Base-by-base conservation (phyloP, 2,888 invertebrate genomes). In the Cantharis rufa region DNA sequence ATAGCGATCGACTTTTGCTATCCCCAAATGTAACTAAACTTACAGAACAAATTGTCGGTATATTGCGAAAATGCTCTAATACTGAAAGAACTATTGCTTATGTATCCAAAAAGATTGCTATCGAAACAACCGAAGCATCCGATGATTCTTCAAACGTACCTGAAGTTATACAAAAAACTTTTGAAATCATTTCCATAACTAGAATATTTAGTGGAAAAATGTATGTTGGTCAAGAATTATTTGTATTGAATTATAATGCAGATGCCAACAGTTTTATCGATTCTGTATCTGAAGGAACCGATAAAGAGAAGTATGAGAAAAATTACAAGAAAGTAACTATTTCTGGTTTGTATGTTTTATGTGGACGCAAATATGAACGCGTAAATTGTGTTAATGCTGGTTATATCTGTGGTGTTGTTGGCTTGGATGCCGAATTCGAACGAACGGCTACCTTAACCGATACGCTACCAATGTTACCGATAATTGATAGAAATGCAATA, bases 381-480 rank as follows among this genome's bases (percentile, higher is more conserved):
- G 90, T 98, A 61, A 92, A 94, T 27, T 91, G 93, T 85, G 94
- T 96, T 1, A 92, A 95, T 2, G 96, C 97, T 64, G 99, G 99
- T 7, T 98, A 97, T 88, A 94, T 99, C 78, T 91, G 98, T 78
- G 95, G 95, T 71, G 96, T 98, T 73, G 96, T 96, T 13, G 95
- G 96, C 0, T 85, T 98, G 79, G 95, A 96, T 83, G 93, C 95
- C 1, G 92, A 94, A 83, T 92, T 98, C 0, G 87, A 98, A 0
- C 96, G 98, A 88, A 96, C 96, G 1, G 97, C 96, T 0, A 98
- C 99, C 0, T 87, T 99, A 16, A 95, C 96, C 69, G 94, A 91
- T 78, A 94, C 93, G 0, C 86, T 95, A 71, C 93, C 92, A 62
- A 97, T 96, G 87, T 96, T 97, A 0, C 93, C 98, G 0, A 96